phyloP scores from a whole-genome alignment of 2,888 invertebrate species.

The Drosophila rubida region DNA sequence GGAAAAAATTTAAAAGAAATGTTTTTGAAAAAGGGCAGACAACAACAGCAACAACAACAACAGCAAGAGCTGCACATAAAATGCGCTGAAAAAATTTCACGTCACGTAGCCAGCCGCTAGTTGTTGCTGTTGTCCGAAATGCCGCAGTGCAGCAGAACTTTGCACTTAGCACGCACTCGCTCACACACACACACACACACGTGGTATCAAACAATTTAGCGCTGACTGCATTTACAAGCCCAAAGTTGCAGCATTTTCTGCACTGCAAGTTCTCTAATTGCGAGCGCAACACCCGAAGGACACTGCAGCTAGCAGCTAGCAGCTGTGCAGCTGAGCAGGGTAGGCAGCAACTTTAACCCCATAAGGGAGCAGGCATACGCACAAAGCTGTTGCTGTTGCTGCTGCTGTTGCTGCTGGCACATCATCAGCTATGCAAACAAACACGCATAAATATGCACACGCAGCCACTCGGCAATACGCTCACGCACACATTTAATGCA shows the following conservation, averaged over 20 bases:
- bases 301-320: background rate
- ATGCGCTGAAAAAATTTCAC: conserved; percentile 77
- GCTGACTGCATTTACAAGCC: conserved; percentile 59
- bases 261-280: conserved; percentile 75
- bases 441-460: conserved; percentile 81
- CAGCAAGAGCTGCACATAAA: conserved; percentile 67
- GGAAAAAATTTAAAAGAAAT: conserved; percentile 73
- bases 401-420: conserved; percentile 60
- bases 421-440: conserved; percentile 81
- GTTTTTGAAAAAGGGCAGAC: conserved; percentile 60
- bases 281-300: conserved; percentile 56
- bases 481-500: conserved; percentile 64
- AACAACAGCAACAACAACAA: conserved; percentile 48
- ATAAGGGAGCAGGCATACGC: conserved; percentile 60
- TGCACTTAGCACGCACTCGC: conserved; percentile 70
- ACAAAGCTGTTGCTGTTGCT: conserved; percentile 31
- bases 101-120: conserved; percentile 63
- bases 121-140: conserved; percentile 48
- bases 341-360: conserved; percentile 35
- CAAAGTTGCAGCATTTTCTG: conserved; percentile 59
- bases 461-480: conserved; percentile 41
- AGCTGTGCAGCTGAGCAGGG: conserved; percentile 4
- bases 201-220: conserved; percentile 75
- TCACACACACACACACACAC: conserved; percentile 29
- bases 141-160: conserved; percentile 72